phyloP scores from a whole-genome alignment of 2,113 vertebrate species.

The Suricata suricatta region DNA sequence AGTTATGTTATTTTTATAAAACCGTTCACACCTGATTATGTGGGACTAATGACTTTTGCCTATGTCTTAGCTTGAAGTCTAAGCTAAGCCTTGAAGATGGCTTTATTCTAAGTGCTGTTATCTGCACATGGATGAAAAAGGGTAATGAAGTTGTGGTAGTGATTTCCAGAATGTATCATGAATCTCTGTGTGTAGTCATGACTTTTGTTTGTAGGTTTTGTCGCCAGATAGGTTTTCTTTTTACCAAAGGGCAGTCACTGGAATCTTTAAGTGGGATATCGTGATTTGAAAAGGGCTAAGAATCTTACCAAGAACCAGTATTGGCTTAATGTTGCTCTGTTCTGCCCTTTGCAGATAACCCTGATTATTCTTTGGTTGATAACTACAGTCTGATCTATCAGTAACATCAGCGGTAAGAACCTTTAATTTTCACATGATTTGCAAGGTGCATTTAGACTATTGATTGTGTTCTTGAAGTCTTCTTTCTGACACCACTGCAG shows the following conservation, averaged over 20 bases:
- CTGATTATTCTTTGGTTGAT: constrained; percentile 79
- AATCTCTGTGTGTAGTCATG: neutral
- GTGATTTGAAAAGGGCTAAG: constrained; percentile 17
- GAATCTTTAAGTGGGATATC: neutral
- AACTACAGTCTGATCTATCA: constrained; percentile 84
- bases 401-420: constrained; percentile 80
- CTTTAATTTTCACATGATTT: neutral
- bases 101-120: neutral
- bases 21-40: neutral
- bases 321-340: neutral
- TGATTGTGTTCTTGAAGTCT: neutral
- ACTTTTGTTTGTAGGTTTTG: neutral
- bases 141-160: neutral
- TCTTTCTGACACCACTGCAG: neutral
- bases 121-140: neutral
- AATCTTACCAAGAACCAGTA: neutral
- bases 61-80: neutral
- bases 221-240: neutral
- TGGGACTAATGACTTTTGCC: neutral
- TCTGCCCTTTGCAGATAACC: constrained; percentile 77
- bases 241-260: neutral
- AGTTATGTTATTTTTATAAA: constrained; percentile 12
- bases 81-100: neutral
- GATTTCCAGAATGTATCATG: neutral
- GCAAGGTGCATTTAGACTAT: neutral